Conservation (phyloP, 23 tunicate genomes). For the Trididemnum clinides region DNA sequence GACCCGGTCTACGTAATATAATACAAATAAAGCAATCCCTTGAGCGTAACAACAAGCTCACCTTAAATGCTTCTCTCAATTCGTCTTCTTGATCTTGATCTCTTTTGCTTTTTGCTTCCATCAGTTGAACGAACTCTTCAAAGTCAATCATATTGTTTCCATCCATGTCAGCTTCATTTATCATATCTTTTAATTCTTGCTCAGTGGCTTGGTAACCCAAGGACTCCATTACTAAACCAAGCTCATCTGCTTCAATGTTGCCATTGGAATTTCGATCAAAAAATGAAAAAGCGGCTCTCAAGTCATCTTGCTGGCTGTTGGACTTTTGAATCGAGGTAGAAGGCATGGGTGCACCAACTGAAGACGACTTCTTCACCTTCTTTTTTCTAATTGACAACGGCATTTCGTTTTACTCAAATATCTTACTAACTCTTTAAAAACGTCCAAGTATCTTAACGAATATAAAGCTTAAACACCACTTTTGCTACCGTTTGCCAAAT, state of each 20-base stretch:
- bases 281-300: conserved; percentile 47
- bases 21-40: too few species aligned
- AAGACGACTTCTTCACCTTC: conserved; percentile 8
- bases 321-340: not conserved
- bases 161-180: conserved; percentile 62
- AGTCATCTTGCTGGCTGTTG: conserved; percentile 16
- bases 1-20: too few species aligned
- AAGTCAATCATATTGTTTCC: conserved; percentile 64
- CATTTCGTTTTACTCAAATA: not conserved
- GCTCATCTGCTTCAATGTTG: conserved; percentile 60
- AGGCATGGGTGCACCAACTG: not conserved
- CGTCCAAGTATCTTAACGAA: too few species aligned
- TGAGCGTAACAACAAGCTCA: too few species aligned
- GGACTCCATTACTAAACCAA: conserved; percentile 51
- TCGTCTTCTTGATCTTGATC: conserved; percentile 61
- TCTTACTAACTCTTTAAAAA: too few species aligned
- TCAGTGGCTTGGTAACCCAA: conserved; percentile 61
- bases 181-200: conserved; percentile 58
- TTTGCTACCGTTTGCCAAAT: too few species aligned
- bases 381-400: not conserved
- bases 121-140: conserved; percentile 61
- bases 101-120: conserved; percentile 54
- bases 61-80: conserved; percentile 65
- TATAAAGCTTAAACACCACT: too few species aligned
- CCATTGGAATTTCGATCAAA: conserved; percentile 57